Evolutionary conservation across 64 coral and sea anemone genomes (phyloP).

Genomic region (Anthopleura sola): DNA sequence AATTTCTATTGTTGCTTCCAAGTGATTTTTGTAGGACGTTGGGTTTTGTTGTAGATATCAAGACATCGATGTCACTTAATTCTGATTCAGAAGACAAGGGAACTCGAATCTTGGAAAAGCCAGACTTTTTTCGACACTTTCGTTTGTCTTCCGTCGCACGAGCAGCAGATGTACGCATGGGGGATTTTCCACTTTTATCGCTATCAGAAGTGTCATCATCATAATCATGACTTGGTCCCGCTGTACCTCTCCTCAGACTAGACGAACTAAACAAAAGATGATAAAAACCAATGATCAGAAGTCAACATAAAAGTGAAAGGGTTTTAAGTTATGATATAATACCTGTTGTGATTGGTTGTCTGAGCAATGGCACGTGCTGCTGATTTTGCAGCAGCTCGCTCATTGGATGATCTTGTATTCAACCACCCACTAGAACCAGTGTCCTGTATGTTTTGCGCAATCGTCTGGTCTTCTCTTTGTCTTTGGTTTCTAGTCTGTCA

Average conservation of each 20-base stretch:
- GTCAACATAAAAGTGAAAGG: background rate
- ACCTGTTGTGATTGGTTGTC: background rate
- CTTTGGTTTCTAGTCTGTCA: background rate
- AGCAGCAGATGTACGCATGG: background rate
- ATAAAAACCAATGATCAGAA: background rate
- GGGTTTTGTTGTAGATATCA: background rate
- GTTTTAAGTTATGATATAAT: background rate
- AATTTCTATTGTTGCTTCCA: background rate
- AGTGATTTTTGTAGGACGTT: background rate
- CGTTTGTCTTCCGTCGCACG: background rate
- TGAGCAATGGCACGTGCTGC: background rate
- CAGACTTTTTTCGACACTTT: background rate
- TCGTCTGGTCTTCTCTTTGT: background rate
- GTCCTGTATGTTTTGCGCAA: constrained; percentile 8
- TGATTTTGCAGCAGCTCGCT: background rate
- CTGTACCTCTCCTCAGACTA: background rate
- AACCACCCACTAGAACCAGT: constrained; percentile 26
- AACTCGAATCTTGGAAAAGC: background rate
- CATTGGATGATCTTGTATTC: background rate
- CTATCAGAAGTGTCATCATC: background rate
- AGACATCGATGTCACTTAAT: background rate
- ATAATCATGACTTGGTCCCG: background rate
- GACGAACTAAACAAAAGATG: background rate
- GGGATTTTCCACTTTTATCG: background rate
- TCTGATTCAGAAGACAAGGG: background rate